A percentile compares a stretch with the other conserved stretches of the same genome.
These are phyloP conservation scores for Samia ricini DNA, from an alignment of 1,140 invertebrate species.

Conservation along the genomic window DNA sequence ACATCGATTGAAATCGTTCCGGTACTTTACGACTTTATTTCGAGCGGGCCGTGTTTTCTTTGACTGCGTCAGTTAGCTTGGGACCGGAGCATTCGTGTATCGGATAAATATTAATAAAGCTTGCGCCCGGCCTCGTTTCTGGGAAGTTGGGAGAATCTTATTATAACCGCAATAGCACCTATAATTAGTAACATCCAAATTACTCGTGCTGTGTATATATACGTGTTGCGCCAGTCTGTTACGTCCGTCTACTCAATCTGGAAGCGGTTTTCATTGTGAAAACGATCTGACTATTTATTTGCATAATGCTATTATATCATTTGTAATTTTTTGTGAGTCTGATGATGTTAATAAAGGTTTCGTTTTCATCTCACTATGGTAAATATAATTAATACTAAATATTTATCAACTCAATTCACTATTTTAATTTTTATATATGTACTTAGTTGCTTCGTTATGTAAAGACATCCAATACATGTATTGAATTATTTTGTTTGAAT, in stretches of 20 bases:
- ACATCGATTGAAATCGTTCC: slow-evolving; percentile 73
- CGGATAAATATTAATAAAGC: slow-evolving; percentile 78
- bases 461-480: background rate
- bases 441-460: background rate
- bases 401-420: background rate
- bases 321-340: background rate
- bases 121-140: slow-evolving; percentile 70
- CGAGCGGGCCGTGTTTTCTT: slow-evolving; percentile 71
- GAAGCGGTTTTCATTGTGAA: slow-evolving; percentile 35
- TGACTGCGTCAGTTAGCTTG: slow-evolving; percentile 73
- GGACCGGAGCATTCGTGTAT: slow-evolving; percentile 67
- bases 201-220: slow-evolving; percentile 64
- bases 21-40: slow-evolving; percentile 75
- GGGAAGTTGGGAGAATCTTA: slow-evolving; percentile 75
- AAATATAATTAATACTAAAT: background rate
- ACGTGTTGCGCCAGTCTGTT: slow-evolving; percentile 59
- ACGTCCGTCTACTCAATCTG: slow-evolving; percentile 56
- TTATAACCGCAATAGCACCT: slow-evolving; percentile 77
- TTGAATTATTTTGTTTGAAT: background rate
- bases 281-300: slow-evolving; percentile 33
- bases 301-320: background rate
- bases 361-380: no score
- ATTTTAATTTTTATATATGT: no score
- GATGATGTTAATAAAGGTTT: background rate
- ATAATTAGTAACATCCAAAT: slow-evolving; percentile 75